Conservation (phyloP, 2,113 vertebrate species). For the Dromiciops gliroides region DNA sequence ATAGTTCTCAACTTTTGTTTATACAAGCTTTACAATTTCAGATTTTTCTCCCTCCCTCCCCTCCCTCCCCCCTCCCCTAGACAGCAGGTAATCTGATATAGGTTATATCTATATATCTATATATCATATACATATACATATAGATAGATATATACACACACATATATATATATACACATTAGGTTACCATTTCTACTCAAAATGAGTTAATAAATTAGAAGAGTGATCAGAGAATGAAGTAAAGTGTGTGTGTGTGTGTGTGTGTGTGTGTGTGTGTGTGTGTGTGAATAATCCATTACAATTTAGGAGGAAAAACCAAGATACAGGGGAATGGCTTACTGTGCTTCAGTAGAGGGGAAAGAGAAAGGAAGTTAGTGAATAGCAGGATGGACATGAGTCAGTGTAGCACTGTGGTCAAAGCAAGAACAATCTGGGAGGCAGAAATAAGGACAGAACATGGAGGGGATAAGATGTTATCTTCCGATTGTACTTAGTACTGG, state of each 20-base stretch:
- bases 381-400: constrained; percentile 37
- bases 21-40: no score
- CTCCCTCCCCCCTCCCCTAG: no score
- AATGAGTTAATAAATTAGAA: constrained; percentile 31
- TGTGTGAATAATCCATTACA: neutral
- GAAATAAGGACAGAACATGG: constrained; percentile 48
- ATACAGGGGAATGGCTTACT: neutral
- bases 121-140: no score
- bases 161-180: no score
- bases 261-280: no score
- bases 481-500: constrained; percentile 47
- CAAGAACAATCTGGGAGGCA: constrained; percentile 26
- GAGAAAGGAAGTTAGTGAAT: neutral
- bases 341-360: constrained; percentile 43
- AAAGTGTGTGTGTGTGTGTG: neutral
- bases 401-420: constrained; percentile 39
- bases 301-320: constrained; percentile 16
- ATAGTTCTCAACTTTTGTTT: no score
- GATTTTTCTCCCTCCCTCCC: no score
- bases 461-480: constrained; percentile 59
- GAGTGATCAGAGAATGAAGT: constrained; percentile 32
- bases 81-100: no score
- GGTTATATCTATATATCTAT: no score
- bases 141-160: no score
- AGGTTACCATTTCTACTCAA: constrained; percentile 13